Evolutionary conservation across 2,113 vertebrate species (phyloP).

Genomic region (Dromiciops gliroides): DNA sequence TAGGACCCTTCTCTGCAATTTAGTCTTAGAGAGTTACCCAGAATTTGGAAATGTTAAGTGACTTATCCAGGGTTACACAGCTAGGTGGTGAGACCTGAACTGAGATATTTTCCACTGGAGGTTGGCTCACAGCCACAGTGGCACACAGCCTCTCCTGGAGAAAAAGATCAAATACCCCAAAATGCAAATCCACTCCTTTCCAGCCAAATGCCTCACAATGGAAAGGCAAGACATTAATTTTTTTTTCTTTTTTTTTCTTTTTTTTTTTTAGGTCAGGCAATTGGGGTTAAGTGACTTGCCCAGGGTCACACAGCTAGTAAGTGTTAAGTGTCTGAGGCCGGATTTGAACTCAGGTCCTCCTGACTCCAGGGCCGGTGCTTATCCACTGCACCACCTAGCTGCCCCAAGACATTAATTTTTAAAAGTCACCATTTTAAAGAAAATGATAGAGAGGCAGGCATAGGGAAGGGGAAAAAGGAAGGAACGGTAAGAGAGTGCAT

Average conservation of each 20-base stretch:
- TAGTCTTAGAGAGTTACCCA: not conserved
- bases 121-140: not conserved
- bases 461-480: not conserved
- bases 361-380: no score
- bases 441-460: not conserved
- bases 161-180: slow-evolving; percentile 22
- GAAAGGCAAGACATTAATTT: not conserved
- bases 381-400: no score
- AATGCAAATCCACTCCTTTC: slow-evolving; percentile 57
- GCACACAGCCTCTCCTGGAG: not conserved
- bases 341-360: no score
- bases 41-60: not conserved
- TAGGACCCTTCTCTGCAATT: not conserved
- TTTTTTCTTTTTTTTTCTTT: no score
- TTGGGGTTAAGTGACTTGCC: no score
- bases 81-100: not conserved
- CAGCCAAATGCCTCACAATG: slow-evolving; percentile 40
- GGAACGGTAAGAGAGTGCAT: not conserved
- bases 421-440: not conserved
- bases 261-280: no score
- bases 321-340: no score
- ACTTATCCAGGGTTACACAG: not conserved
- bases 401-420: no score
- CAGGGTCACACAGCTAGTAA: no score
- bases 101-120: not conserved